Evolutionary conservation across 2,888 invertebrate species (phyloP), one percentile per base, ranked within the genome.

Genomic region (Agelastica alni): DNA sequence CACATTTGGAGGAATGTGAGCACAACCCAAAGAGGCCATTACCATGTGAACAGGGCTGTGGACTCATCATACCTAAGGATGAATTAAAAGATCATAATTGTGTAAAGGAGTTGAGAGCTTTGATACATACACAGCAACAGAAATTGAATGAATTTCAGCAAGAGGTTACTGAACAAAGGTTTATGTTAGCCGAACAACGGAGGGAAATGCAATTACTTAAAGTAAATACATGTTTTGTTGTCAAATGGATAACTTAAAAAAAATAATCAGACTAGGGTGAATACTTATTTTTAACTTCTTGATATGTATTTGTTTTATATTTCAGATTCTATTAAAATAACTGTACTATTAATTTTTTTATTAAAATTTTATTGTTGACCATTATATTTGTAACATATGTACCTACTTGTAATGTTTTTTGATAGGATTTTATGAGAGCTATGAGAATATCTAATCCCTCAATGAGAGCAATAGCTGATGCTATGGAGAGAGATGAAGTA

Each of bases 21-120:
- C 90, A 86, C 74, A 97, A 97, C 78, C 96, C 96, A 0, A 96
- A 96, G 77, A 83, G 94, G 70, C 95, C 95, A 10, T 85, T 95
- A 70, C 89, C 91, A 30, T 97, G 96, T 76, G 95, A 95, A 70
- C 88, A 90, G 58, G 96, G 96, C 13, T 97, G 96, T 71, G 96
- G 95, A 14, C 83, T 96, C 41, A 88, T 95, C 48, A 91, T 96
- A 70, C 96, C 96, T 6, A 96, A 96, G 79, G 96, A 96, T 78
- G 95, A 96, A 77, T 77, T 96, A 0, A 89, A 91, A 73, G 93
- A 93, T 67, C 96, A 97, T 77, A 96, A 96, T 75, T 97, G 96
- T 76, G 90, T 96, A 12, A 83, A 90, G 55, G 96, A 96, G 75
- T 78, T 97, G 18, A 83, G 96, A 28, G 84, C 87, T 4, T 79